These are phyloP conservation scores for Holothuria scabra DNA, from an alignment of 53 echinoderm and acorn worm species.

Conservation along the genomic window DNA sequence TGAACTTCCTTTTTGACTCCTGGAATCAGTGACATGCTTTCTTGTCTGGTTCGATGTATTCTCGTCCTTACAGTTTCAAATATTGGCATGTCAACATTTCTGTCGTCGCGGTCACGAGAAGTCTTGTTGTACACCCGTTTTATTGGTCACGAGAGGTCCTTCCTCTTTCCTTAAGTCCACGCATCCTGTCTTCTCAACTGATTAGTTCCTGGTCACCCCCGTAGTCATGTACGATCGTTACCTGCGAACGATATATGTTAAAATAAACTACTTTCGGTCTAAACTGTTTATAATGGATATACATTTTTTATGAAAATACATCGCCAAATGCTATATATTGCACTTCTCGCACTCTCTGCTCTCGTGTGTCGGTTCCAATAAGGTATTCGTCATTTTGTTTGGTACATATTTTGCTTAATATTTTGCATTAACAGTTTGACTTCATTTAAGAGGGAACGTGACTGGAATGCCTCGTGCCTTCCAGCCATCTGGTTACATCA, in stretches of 20 bases:
- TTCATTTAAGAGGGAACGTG: no score
- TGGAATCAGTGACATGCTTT: conserved; percentile 27
- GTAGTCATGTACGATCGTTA: neutral
- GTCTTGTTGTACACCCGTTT: conserved; percentile 14
- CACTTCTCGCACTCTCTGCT: no score
- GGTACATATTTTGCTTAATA: no score
- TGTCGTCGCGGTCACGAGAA: neutral
- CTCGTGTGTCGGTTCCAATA: no score
- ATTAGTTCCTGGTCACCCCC: neutral
- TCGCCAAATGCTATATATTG: no score
- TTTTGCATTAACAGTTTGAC: no score
- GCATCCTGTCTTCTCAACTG: neutral
- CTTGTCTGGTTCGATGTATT: neutral
- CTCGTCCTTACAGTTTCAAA: conserved; percentile 24
- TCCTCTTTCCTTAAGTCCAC: neutral
- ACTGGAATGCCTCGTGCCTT: no score
- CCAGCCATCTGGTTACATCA: no score
- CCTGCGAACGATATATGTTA: neutral
- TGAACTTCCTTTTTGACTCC: neutral
- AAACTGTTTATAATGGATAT: no score
- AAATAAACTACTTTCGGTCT: neutral
- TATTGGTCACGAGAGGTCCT: conserved; percentile 16
- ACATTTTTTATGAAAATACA: no score
- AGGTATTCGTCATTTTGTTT: no score
- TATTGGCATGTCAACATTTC: neutral